A percentile compares a stretch with the other conserved stretches of the same genome.
Evolutionary conservation across 2,113 vertebrate species (phyloP).

Genomic region (Odocoileus virginianus): DNA sequence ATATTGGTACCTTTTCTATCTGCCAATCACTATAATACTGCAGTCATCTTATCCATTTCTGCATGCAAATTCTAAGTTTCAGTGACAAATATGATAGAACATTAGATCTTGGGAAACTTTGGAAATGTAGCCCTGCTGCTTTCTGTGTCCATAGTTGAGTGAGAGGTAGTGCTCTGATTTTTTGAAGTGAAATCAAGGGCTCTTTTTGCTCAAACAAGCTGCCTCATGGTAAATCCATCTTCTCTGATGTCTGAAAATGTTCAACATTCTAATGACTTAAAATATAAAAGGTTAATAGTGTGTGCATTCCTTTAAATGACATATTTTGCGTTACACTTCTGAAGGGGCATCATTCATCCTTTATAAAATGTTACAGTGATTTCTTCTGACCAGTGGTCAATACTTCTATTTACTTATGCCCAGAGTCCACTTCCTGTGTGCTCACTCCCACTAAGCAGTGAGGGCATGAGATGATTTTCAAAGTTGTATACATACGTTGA

Average conservation of each 20-base stretch:
- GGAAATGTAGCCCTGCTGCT: not conserved
- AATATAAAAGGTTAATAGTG: slow-evolving; percentile 44
- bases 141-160: not conserved
- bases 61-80: not conserved
- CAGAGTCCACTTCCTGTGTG: not conserved
- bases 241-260: slow-evolving; percentile 36
- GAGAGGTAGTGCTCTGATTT: not conserved
- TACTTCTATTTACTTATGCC: slow-evolving; percentile 24
- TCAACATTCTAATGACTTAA: slow-evolving; percentile 35
- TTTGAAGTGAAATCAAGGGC: not conserved
- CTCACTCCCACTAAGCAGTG: not conserved
- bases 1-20: not conserved
- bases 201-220: not conserved
- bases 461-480: not conserved
- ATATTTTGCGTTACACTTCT: slow-evolving; percentile 22
- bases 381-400: slow-evolving; percentile 46
- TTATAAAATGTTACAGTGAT: slow-evolving; percentile 53
- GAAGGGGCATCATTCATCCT: not conserved
- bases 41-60: not conserved
- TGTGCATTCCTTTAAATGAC: slow-evolving; percentile 36
- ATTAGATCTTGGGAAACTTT: not conserved
- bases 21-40: not conserved
- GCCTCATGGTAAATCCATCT: not conserved
- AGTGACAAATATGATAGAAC: not conserved
- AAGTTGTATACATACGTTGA: not conserved